These are phyloP conservation scores for Conopomorpha cramerella DNA, from an alignment of 1,140 invertebrate genomes.

Conservation along the genomic window DNA sequence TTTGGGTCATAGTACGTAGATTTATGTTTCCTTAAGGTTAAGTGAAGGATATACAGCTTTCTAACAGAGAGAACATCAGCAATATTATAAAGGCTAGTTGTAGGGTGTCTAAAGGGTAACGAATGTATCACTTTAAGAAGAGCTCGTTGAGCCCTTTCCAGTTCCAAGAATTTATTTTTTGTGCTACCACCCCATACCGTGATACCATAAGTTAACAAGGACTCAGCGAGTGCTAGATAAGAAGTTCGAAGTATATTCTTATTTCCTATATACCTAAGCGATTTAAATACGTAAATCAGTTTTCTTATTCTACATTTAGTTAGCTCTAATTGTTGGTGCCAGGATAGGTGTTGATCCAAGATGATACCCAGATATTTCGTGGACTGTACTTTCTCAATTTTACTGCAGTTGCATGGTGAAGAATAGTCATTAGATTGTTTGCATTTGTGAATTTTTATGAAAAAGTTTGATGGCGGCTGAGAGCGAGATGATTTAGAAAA, in stretches of 20 bases:
- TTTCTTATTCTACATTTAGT: conserved; percentile 1
- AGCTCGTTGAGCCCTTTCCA: conserved; percentile 1
- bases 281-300: conserved; percentile 3
- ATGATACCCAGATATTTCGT: conserved; percentile 4
- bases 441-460: conserved; percentile 4
- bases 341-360: conserved; percentile 3
- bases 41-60: conserved; percentile 1
- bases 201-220: conserved; percentile 2
- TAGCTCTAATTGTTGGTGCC: conserved; percentile 2
- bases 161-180: conserved; percentile 1
- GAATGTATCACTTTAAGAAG: conserved; percentile 1
- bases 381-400: neutral
- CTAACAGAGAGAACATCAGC: conserved; percentile 1
- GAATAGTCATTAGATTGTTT: too few species aligned
- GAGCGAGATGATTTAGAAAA: neutral
- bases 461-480: neutral
- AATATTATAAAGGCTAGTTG: neutral
- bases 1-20: too few species aligned
- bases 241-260: neutral
- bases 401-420: neutral
- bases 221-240: conserved; percentile 2
- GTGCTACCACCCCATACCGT: conserved; percentile 2
- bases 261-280: neutral
- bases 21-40: too few species aligned
- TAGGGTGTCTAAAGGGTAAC: neutral